Percentiles rank a stretch among this genome's conserved stretches.
Conservation (phyloP, 2,797 vertebrate species). For the Pseudochromis fuscus region DNA sequence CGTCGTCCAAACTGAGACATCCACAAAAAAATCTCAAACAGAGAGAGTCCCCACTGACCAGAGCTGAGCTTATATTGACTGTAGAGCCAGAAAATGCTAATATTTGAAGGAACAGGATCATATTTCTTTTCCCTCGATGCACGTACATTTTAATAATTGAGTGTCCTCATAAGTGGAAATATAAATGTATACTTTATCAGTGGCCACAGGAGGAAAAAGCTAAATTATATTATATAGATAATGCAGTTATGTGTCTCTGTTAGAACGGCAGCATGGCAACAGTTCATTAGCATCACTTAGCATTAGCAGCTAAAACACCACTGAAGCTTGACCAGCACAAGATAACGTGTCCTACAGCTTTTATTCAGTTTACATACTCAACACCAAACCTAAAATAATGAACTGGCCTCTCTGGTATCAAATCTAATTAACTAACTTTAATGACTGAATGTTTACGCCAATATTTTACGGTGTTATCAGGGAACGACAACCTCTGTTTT, state of each 20-base stretch:
- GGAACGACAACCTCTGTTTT: slow-evolving; percentile 19
- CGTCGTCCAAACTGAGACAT: slow-evolving; percentile 18
- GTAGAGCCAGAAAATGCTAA: neutral
- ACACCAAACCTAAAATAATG: neutral
- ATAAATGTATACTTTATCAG: too few species aligned
- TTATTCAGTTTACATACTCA: slow-evolving; percentile 10
- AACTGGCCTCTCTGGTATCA: slow-evolving; percentile 12
- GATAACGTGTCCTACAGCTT: slow-evolving; percentile 6
- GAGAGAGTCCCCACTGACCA: slow-evolving; percentile 2
- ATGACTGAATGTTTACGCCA: slow-evolving; percentile 30
- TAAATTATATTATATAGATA: slow-evolving; percentile 15
- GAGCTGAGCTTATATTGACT: neutral
- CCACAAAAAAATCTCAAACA: neutral
- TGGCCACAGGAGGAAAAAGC: slow-evolving; percentile 17
- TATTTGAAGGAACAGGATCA: neutral
- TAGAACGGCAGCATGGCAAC: slow-evolving; percentile 21
- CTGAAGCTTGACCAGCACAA: slow-evolving; percentile 5
- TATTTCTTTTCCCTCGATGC: neutral
- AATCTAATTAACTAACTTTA: slow-evolving; percentile 47
- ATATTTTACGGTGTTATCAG: slow-evolving; percentile 38
- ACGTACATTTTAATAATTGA: neutral
- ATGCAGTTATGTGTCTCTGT: slow-evolving; percentile 7
- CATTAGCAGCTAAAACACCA: slow-evolving; percentile 7
- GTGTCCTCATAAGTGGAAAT: too few species aligned
- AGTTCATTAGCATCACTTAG: slow-evolving; percentile 14